Conservation (phyloP, 1,140 invertebrate genomes). For the Ips nitidus region DNA sequence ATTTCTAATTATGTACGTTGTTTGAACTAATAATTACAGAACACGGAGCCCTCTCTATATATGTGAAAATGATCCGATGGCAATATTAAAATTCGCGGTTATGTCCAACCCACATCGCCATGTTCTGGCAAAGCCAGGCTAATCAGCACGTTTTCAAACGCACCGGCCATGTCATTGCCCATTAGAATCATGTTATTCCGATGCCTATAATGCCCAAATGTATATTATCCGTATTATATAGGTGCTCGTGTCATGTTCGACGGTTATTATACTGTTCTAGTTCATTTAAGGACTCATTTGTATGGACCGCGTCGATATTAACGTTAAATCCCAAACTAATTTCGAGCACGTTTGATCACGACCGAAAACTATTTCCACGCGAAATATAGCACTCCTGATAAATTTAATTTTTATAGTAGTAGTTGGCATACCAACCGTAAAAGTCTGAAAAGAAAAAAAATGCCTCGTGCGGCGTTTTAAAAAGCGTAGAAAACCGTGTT, state of each 20-base stretch:
- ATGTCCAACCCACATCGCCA: slow-evolving; percentile 43
- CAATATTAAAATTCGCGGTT: slow-evolving; percentile 49
- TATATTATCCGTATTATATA: slow-evolving; percentile 46
- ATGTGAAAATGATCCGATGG: slow-evolving; percentile 42
- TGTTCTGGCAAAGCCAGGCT: slow-evolving; percentile 43
- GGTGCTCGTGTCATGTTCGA: slow-evolving; percentile 45
- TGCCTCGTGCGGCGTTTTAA: slow-evolving; percentile 30
- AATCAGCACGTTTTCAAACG: slow-evolving; percentile 53
- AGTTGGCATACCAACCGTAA: too few species aligned
- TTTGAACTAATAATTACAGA: slow-evolving; percentile 46
- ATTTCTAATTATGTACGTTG: slow-evolving; percentile 41
- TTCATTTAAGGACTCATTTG: slow-evolving; percentile 38
- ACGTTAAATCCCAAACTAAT: slow-evolving; percentile 24
- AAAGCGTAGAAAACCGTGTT: slow-evolving; percentile 32
- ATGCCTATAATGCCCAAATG: slow-evolving; percentile 46
- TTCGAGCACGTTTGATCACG: slow-evolving; percentile 9
- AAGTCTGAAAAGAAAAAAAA: background rate
- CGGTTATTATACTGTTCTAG: slow-evolving; percentile 40
- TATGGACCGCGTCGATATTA: slow-evolving; percentile 29
- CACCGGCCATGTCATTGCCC: slow-evolving; percentile 51
- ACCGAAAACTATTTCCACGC: slow-evolving; percentile 2
- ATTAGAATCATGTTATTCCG: slow-evolving; percentile 50
- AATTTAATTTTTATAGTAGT: too few species aligned
- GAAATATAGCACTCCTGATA: background rate
- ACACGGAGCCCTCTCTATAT: slow-evolving; percentile 30